Evolutionary conservation across 2,113 vertebrate genomes (phyloP), one percentile per base, ranked within the genome.

Genomic region (Rhabdomys dilectus): DNA sequence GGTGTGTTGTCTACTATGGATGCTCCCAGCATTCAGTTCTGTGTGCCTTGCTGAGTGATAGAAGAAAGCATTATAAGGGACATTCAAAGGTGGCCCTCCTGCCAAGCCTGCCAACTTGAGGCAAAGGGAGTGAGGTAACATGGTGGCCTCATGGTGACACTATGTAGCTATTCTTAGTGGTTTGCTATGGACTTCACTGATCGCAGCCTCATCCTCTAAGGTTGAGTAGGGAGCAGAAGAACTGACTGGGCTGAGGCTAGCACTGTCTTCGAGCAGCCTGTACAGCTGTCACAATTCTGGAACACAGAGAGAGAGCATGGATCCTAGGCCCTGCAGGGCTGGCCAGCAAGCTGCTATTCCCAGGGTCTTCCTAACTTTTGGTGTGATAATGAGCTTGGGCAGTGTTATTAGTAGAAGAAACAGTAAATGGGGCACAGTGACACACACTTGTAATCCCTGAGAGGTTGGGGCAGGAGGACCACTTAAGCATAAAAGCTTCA

Each of bases 271-370:
- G 1, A 39, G n/a, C 64, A 88, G 84, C 21, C 31, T n/a, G 62
- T 21, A 21, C 19, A n/a, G 84, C 60, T 2, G 34, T n/a, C 34
- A 24, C 21, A 31, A 34, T 53, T 53, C 29, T 9, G 34, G 64
- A 15, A 31, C 36, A 45, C 26, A 7, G 31, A 73, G 1, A 73
- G 1, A 45, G 62, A 56, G 15, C 51, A 13, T 10, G 42, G 75
- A 8, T 48, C 39, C 12, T 31, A 3, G 0, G 2, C n/a, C 26
- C 15, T 22, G 31, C 2, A 3, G 34, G 3, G 0, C 36, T 19
- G 0, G 0, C 0, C 8, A 62, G 10, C 1, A 2, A 60, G 29
- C 15, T 29, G 4, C 45, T 62, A 77, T 78, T 58, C 1, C 34
- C 68, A 36, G 64, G 13, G 7, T 75, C 77, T 58, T 73, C 64